Base-by-base conservation (phyloP, 1,140 invertebrate species). In the Wasmannia auropunctata region DNA sequence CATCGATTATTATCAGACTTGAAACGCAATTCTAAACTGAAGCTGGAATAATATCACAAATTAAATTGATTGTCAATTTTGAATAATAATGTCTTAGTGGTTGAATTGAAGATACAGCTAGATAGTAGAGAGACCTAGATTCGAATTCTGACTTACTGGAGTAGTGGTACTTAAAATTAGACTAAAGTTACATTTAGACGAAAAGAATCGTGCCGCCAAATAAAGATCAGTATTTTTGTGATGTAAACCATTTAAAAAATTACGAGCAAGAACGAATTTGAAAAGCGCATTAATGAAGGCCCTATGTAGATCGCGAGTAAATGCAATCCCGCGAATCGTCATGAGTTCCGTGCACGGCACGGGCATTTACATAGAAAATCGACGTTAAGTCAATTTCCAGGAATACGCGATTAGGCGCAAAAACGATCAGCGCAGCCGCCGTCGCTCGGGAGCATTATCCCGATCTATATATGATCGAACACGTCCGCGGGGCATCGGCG, bases 351-450 rank as follows among this genome's bases (percentile, higher is more conserved):
- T 54, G 31, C 85, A 31, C 77, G 67, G 74, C 46, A 25, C 14
- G 65, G 62, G 62, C 49, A 89, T 91, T 91, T 90, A 83, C 90
- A 91, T 91, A 85, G 77, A 91, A 88, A 90, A 88, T 91, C 80
- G 37, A 74, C 70, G 54, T 67, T 85, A 91, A 88, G 76, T 89
- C 87, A 75, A 88, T 89, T 88, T 56, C 56, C 75, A 25, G 31
- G 56, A 51, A 85, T 67, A 56, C 43, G 54, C 49, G 87, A 86
- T 76, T 84, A 62, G 46, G 19, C 46, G 70, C 34, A 62, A 69
- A 86, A 88, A 87, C 80, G 63, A 87, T 58, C 34, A 49, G 58
- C 49, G 46, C 67, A 31, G 49, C 51, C 46, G 54, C 22, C 54
- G 11, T 43, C 43, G 51, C 22, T 25, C 22, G 34, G 22, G 4